Evolutionary conservation across 1,140 invertebrate species (phyloP), one percentile per base, ranked within the genome.

Genomic region (Triops cancriformis): DNA sequence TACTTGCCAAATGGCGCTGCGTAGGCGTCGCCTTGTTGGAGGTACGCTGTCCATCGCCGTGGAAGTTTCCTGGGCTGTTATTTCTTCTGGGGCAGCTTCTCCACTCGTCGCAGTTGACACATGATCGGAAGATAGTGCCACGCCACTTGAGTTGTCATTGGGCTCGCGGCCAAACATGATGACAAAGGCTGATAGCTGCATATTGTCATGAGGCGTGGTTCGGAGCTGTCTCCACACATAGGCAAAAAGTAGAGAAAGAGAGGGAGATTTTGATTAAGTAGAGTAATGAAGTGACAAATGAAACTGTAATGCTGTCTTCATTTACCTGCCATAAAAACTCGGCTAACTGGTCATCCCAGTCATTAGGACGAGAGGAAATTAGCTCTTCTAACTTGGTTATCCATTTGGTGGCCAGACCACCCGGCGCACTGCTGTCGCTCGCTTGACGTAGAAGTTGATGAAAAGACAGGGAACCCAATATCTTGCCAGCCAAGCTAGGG

Each of bases 11-110:
- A 79, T 26, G 73, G 78, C 79, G 51, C 75, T 81, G 26, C 80
- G 78, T 18, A 81, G 73, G 37, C 78, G 75, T 43, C 81, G 80
- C 23, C 77, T 79, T 43, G 79, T 81, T 1, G 80, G 75, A 27
- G 79, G 78, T 9, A 73, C 78, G 2, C 23, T 18, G 51, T 23
- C 14, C 2, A 37, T 37, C 23, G 51, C 14, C 23, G 51, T 64
- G 51, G 18, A n/a, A 23, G 0, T 64, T 64, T 64, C 14, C 6
- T n/a, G 51, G 51, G 51, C 7, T 64, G 18, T 64, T 64, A 23
- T n/a, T n/a, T 64, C 51, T 64, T 3, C 51, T 64, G 51, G n/a
- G 14, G 51, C 51, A 64, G 51, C 51, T 64, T 64, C 51, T 23
- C 10, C 51, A 18, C 23, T 64, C 51, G 51, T 18, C 6, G 51